A percentile compares a stretch with the other conserved stretches of the same genome.
Evolutionary conservation across 2,113 vertebrate genomes (phyloP).

Genomic region (Brachyhypopomus occidentalis): DNA sequence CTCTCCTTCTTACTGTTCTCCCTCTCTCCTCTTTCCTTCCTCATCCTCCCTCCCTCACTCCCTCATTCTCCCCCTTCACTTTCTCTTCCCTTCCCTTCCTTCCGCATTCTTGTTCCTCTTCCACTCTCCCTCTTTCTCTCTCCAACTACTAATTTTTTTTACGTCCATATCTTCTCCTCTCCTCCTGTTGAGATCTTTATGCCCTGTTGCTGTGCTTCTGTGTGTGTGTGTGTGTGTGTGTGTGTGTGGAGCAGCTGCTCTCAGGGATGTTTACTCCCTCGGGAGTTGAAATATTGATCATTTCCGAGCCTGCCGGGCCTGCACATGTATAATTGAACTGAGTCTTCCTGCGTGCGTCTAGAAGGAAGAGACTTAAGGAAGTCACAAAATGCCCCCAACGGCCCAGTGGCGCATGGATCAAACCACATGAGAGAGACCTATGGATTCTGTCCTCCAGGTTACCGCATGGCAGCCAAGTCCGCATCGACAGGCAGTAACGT

Average conservation of each 20-base stretch:
- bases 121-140: neutral
- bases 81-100: constrained; percentile 15
- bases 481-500: constrained; percentile 17
- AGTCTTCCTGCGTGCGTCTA: constrained; percentile 46
- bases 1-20: neutral
- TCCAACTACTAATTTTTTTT: too few species aligned
- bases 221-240: constrained; percentile 6
- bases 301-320: constrained; percentile 40
- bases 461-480: constrained; percentile 19
- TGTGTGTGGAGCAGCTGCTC: constrained; percentile 53
- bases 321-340: constrained; percentile 56
- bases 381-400: constrained; percentile 21
- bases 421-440: constrained; percentile 21
- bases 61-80: neutral
- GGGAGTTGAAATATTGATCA: constrained; percentile 61
- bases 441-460: constrained; percentile 41
- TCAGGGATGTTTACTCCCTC: constrained; percentile 53
- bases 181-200: constrained; percentile 29
- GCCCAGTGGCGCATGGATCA: constrained; percentile 23
- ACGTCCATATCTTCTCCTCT: neutral
- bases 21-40: neutral
- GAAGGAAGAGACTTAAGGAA: constrained; percentile 36
- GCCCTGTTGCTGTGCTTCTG: constrained; percentile 9
- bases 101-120: neutral
- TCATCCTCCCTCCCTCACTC: neutral